Conservation (phyloP, 2,888 invertebrate genomes). For the Dicyrtoma fusca region DNA sequence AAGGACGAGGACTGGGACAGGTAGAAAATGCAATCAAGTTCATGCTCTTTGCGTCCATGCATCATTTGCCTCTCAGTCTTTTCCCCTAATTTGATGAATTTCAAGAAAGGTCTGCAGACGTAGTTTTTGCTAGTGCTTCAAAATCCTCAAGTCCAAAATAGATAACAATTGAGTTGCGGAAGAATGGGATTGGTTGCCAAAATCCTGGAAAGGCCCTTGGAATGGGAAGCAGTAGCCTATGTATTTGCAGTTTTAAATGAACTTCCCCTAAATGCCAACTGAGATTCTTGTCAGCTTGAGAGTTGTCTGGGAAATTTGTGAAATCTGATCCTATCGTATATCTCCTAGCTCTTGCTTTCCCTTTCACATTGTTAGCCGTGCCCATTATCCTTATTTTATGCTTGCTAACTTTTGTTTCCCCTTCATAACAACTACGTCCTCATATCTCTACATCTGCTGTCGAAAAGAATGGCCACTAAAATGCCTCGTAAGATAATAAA, state of each 20-base stretch:
- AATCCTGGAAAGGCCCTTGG: too few relatives aligned
- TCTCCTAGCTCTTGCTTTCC: background rate
- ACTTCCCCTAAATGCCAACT: conserved; percentile 41
- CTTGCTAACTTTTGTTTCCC: too few relatives aligned
- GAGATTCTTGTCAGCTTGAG: conserved; percentile 12
- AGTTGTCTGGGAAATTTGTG: background rate
- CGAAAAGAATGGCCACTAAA: too few relatives aligned
- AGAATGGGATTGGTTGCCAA: too few relatives aligned
- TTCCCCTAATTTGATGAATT: conserved; percentile 21
- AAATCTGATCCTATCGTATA: background rate
- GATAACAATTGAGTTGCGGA: too few relatives aligned
- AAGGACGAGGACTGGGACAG: conserved; percentile 9
- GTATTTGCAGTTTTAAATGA: conserved; percentile 30
- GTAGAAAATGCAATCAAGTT: conserved; percentile 34
- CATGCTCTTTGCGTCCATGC: conserved; percentile 25
- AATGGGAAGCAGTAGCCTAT: background rate
- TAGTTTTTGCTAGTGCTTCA: background rate
- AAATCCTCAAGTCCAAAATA: too few relatives aligned
- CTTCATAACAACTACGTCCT: too few relatives aligned
- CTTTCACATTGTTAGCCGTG: background rate
- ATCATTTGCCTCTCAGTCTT: conserved; percentile 27
- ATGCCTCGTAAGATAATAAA: too few relatives aligned
- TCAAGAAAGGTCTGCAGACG: background rate
- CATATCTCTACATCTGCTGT: too few relatives aligned
- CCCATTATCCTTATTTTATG: too few relatives aligned